These are phyloP conservation scores for Calameuta idolon DNA, from an alignment of 2,888 invertebrate genomes.

Conservation along the genomic window DNA sequence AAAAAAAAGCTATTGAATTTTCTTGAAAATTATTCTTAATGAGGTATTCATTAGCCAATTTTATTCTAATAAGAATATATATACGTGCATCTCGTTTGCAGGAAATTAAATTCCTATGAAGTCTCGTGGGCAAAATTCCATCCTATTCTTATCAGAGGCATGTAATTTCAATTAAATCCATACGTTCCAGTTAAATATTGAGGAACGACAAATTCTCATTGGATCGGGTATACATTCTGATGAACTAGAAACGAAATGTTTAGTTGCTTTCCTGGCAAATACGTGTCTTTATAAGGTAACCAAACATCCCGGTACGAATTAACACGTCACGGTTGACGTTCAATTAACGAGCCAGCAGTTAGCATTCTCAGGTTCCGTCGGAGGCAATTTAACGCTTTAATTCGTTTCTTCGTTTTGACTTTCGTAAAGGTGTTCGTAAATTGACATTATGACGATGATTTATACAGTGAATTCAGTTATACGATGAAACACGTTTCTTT, in stretches of 20 bases:
- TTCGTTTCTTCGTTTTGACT: not conserved
- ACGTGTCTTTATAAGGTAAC: not conserved
- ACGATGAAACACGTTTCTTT: not conserved
- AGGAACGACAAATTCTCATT: not conserved
- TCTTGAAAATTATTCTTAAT: not conserved
- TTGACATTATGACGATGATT: not conserved
- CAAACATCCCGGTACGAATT: not conserved
- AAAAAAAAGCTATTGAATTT: not conserved
- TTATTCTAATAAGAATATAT: not conserved
- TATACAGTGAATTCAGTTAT: not conserved
- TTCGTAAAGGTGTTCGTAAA: not conserved
- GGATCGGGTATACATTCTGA: not conserved
- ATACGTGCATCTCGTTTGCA: not conserved
- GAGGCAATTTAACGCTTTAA: constrained; percentile 3
- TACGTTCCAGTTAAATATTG: not conserved
- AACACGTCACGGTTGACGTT: not conserved
- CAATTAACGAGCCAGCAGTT: not conserved
- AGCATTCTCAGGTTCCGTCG: constrained; percentile 12
- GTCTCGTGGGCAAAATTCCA: not conserved
- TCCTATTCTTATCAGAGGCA: not conserved
- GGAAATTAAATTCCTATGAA: not conserved
- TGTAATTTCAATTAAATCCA: not conserved
- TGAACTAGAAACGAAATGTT: not conserved
- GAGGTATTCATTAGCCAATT: not conserved
- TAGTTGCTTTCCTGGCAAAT: not conserved